Evolutionary conservation across 2,797 vertebrate species (phyloP), one percentile per base, ranked within the genome.

Genomic region (Molothrus aeneus): DNA sequence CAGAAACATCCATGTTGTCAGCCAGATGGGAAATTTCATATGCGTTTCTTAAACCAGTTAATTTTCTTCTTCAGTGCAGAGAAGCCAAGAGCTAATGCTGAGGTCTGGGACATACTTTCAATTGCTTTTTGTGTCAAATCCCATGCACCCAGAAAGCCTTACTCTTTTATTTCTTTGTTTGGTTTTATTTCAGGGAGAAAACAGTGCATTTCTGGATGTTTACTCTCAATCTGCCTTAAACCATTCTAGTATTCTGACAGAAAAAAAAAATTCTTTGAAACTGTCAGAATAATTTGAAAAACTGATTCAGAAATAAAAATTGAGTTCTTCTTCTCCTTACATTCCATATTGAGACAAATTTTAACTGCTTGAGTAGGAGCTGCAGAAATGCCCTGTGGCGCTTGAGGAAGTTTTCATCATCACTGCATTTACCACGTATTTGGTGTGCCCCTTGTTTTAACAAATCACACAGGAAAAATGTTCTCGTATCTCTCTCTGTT

Each of bases 21-120:
- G 56, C 88, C 84, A 86, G 94, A 85, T 94, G 93, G 92, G 86
- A 94, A 91, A 93, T 74, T 93, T 95, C 69, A 70, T 92, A 80
- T 90, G 95, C 59, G 0, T 90, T 95, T 93, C 92, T 90, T 54
- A 94, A 95, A 93, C 63, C 7, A 25, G 64, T 86, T 96, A 75
- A 87, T 95, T 95, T 95, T 95, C 86, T 83, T 90, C 60, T 82
- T 90, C 74, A 65, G 17, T 72, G n/a, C 42, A 88, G 77, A 80
- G 75, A 88, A 94, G 81, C 87, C 93, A 95, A 95, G 63, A 86
- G 63, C 70, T 96, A 90, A 94, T 69, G 68, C 88, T 87, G 86
- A 87, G 77, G 74, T 73, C 84, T 91, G 78, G 66, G 83, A 73
- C 15, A 13, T 65, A 72, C 65, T 95, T 95, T 80, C 57, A 71